Base-by-base conservation (phyloP, 2,888 invertebrate genomes). In the Diaphora mendica region DNA sequence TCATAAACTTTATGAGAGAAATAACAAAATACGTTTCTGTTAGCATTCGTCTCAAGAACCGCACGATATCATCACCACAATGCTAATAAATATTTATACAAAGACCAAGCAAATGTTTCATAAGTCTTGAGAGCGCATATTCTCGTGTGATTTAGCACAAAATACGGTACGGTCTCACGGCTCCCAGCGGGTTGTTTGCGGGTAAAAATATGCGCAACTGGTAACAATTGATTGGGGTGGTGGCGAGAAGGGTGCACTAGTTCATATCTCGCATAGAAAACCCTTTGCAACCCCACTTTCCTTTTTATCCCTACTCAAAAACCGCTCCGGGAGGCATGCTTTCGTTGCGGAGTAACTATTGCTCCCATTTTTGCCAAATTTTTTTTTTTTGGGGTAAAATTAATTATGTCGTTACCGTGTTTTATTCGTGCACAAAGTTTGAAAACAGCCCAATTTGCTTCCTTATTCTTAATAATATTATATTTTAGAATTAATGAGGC, bases 251-350 rank as follows among this genome's bases (percentile, higher is more conserved):
- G 92, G 91, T 89, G 91, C 91, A 88, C 85, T 91, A 92, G 91
- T 91, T 91, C 90, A 90, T 91, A 91, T 90, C 89, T 88, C 85
- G 83, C 78, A 72, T 73, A 79, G 80, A 84, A 90, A 90, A 91
- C 94, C 94, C 93, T 93, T 93, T 91, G 87, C 88, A 88, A 91
- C 92, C 92, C 92, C 89, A 89, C 89, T 89, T 88, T 90, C 85
- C 89, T 91, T 91, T 91, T 93, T 91, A 93, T 94, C 93, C 94
- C 92, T 91, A 88, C 91, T 94, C 92, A 93, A 93, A 94, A 94
- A 94, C 92, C 91, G 92, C 89, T 93, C 89, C 88, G 87, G 88
- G 92, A 89, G 89, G 89, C 90, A 87, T 92, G 91, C 90, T 92
- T 91, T 91, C 90, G 89, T 88, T 87, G 82, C 83, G 87, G 85